Conservation (phyloP, 2,888 invertebrate genomes). For the Phasia obesa region DNA sequence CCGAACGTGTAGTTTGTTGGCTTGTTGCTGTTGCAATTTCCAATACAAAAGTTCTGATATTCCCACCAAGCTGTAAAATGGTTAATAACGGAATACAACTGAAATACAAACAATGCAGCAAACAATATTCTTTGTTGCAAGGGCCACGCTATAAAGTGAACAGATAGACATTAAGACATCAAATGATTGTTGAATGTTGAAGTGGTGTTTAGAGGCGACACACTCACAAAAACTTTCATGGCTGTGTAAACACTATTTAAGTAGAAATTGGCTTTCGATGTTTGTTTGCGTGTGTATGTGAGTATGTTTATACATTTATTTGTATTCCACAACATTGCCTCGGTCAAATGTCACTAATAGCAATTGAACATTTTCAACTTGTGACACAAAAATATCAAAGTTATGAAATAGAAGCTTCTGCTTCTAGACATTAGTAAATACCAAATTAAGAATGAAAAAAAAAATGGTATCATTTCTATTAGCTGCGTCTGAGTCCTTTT, state of each 20-base stretch:
- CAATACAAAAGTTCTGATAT: slow-evolving; percentile 49
- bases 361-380: neutral
- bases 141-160: neutral
- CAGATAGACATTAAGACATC: slow-evolving; percentile 44
- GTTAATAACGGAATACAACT: slow-evolving; percentile 35
- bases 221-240: neutral
- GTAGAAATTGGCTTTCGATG: slow-evolving; percentile 16
- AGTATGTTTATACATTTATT: neutral
- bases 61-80: slow-evolving; percentile 49
- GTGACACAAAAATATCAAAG: neutral
- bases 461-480: too few species aligned
- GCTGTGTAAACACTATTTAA: slow-evolving; percentile 4
- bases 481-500: too few species aligned
- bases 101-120: slow-evolving; percentile 28
- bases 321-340: slow-evolving; percentile 4
- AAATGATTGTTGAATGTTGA: slow-evolving; percentile 55
- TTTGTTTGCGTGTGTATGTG: neutral
- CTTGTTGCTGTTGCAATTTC: neutral
- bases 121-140: slow-evolving; percentile 4
- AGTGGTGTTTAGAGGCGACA: slow-evolving; percentile 36
- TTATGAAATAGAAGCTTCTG: too few species aligned
- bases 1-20: slow-evolving; percentile 20
- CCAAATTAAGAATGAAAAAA: too few species aligned
- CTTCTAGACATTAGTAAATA: too few species aligned
- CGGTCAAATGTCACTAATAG: slow-evolving; percentile 3